Evolutionary conservation across 2,113 vertebrate species (phyloP).

Genomic region (Periophthalmus modestus): DNA sequence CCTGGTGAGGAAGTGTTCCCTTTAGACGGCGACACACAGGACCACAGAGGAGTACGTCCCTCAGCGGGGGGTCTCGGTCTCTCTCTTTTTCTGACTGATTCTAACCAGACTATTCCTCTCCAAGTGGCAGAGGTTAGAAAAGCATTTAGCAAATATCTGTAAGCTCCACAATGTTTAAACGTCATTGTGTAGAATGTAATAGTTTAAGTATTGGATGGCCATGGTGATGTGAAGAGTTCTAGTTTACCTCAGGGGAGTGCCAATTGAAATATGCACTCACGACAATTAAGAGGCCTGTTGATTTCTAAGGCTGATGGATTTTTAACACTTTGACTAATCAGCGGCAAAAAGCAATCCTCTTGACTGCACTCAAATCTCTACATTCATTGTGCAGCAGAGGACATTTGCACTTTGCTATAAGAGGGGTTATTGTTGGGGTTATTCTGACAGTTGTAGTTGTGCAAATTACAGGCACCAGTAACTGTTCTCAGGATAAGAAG

Average conservation of each 20-base stretch:
- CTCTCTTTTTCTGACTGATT: constrained; percentile 51
- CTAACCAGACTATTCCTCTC: constrained; percentile 27
- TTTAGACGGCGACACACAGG: constrained; percentile 28
- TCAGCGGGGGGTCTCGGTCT: constrained; percentile 26
- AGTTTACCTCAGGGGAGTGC: constrained; percentile 45
- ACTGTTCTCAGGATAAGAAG: neutral
- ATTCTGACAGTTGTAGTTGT: too few species aligned
- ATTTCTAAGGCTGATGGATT: constrained; percentile 45
- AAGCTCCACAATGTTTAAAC: constrained; percentile 9
- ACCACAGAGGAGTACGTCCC: constrained; percentile 45
- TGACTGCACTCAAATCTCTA: constrained; percentile 8
- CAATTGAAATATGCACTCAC: constrained; percentile 40
- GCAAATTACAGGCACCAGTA: neutral
- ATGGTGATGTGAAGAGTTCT: constrained; percentile 47
- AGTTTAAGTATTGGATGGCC: constrained; percentile 36
- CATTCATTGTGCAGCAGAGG: constrained; percentile 8
- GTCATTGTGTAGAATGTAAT: constrained; percentile 26
- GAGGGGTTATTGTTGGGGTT: too few species aligned
- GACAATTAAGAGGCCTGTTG: constrained; percentile 48
- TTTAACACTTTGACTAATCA: constrained; percentile 26
- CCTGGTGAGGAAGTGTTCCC: constrained; percentile 55
- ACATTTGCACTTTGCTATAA: neutral
- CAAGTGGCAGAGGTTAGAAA: constrained; percentile 41
- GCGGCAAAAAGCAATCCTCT: constrained; percentile 9
- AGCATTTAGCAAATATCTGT: constrained; percentile 43